phyloP scores from a whole-genome alignment of 2,888 invertebrate species.

The Folsomia candida region DNA sequence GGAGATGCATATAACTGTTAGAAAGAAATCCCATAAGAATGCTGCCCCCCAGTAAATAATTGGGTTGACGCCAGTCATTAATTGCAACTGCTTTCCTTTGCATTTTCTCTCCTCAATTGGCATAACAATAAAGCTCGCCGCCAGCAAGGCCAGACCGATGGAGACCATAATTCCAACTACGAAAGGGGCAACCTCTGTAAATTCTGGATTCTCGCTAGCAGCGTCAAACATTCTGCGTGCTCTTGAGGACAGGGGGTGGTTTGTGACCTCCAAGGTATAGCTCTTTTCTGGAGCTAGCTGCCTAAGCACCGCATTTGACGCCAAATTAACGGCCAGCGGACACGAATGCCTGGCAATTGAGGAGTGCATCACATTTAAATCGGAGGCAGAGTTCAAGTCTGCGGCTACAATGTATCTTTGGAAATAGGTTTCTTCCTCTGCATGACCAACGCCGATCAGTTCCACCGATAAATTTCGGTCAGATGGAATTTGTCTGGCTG shows the following conservation, averaged over 20 bases:
- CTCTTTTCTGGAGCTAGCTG: slow-evolving; percentile 13
- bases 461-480: slow-evolving; percentile 19
- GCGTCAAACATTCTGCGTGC: background rate
- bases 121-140: slow-evolving; percentile 51
- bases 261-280: slow-evolving; percentile 34
- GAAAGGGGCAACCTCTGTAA: slow-evolving; percentile 29
- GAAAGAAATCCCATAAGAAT: slow-evolving; percentile 56
- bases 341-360: slow-evolving; percentile 44
- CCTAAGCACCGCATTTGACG: slow-evolving; percentile 39
- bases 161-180: slow-evolving; percentile 16
- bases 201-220: background rate
- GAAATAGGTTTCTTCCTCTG: slow-evolving; percentile 39
- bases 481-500: slow-evolving; percentile 20
- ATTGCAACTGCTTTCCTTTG: slow-evolving; percentile 54
- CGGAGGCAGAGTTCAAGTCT: slow-evolving; percentile 28
- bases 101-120: slow-evolving; percentile 52
- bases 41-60: slow-evolving; percentile 56
- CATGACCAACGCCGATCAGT: slow-evolving; percentile 21
- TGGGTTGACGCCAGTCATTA: slow-evolving; percentile 55
- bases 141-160: slow-evolving; percentile 49
- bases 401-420: slow-evolving; percentile 44
- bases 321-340: slow-evolving; percentile 43
- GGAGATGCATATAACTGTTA: slow-evolving; percentile 53
- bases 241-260: slow-evolving; percentile 42
- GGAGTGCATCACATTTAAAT: slow-evolving; percentile 42